Evolutionary conservation across 2,113 vertebrate genomes (phyloP), one percentile per base, ranked within the genome.

Genomic region (Tichodroma muraria): DNA sequence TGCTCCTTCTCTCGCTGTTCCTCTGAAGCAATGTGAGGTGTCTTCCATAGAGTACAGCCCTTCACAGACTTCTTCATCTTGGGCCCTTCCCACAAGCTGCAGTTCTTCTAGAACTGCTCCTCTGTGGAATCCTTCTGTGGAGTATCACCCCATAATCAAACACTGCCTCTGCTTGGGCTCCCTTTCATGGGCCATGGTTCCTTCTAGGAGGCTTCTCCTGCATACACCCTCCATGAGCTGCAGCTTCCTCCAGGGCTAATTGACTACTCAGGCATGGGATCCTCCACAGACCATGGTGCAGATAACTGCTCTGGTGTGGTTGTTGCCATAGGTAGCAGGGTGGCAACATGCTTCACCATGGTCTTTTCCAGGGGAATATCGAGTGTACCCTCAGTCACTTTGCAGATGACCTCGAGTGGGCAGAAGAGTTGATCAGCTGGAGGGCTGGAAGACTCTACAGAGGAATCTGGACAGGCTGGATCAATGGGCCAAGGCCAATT

Each of bases 401-500:
- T 40, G 16, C n/a, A 75, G 61, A 18, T 31, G 20, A 27, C 30
- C 45, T 15, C 0, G 0, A 53, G 30, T 53, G 11, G 20, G 14
- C 4, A 15, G 9, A 33, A 89, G n/a, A 47, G 20, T 25, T 60
- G 61, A 53, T 40, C n/a, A 31, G 20, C 38, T 38, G 19, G 13
- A 45, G 15, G 10, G 15, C 3, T 52, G 86, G 24, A 68, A 60
- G 24, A 20, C 8, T 15, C n/a, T 35, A 7, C 13, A 35, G 30
- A 31, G n/a, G 45, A 45, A 50, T 68, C 10, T 25, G 13, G 8
- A 22, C 17, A 53, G n/a, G 19, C 9, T 53, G 53, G 33, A 47
- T 52, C 1, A 3, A 15, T 21, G 23, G 13, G 9, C 11, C 13
- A 45, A 60, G 15, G n/a, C 13, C 45, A 25, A 4, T 8, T 30